Base-by-base conservation (phyloP, 1,140 invertebrate species). In the Coboldia fuscipes region DNA sequence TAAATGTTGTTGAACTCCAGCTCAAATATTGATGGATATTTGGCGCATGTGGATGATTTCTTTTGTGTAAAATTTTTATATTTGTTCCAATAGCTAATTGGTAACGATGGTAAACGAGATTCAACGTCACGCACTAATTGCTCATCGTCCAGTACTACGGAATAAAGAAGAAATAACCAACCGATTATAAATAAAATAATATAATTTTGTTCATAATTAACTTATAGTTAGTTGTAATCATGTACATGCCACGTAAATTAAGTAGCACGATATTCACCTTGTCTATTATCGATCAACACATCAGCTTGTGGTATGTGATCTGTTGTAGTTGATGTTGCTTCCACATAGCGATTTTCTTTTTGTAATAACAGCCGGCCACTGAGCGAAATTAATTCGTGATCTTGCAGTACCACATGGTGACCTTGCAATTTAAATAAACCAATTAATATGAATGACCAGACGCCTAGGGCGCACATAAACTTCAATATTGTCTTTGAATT, bases 1-100 rank as follows among this genome's bases (percentile, higher is more conserved):
- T 86, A 88, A 6, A 82, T 68, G 49, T 92, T 90, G 54, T 86
- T 88, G 60, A 85, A 90, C 50, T 89, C 75, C 33, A 92, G 58
- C 41, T 88, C 82, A 48, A 77, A 85, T 30, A 89, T 71, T 30
- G 69, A 81, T 1, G 86, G 85, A 47, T 82, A 88, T 17, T 64
- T 65, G 36, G 75, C 75, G 54, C 79, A 86, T 36, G 74, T 72
- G 39, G 68, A 72, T 47, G 65, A 75, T 38, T 73, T 71, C 4
- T 51, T 53, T 41, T 50, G 48, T 41, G 68, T 67, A 33, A 55
- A 53, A 44, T 81, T 76, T 45, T 73, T 77, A 44, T 75, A 71
- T 36, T 70, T 71, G 44, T 71, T 72, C 80, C 81, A 85, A 50
- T 81, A 84, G 28, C 68, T 65, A n/a, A 84, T 69, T 0, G 83